Conservation (phyloP, 2,797 vertebrate species). For the Chrosomus eos region DNA sequence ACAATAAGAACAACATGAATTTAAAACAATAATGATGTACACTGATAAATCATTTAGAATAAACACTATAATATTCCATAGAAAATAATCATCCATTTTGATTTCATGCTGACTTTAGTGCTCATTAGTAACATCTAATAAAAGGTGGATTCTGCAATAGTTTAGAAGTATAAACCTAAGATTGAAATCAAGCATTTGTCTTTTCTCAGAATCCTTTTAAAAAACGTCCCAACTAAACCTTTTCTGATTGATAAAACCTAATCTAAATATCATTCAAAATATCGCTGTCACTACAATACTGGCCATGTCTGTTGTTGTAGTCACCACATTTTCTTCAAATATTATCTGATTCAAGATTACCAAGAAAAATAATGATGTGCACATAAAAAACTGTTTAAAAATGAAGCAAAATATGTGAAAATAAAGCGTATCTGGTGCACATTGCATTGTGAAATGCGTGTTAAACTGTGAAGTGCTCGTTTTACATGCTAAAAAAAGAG, state of each 20-base stretch:
- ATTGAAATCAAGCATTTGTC: neutral
- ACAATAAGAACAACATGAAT: neutral
- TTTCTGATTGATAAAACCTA: neutral
- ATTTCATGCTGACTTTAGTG: no score
- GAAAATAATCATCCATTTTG: no score
- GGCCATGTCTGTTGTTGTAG: conserved; percentile 15
- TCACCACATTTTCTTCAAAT: neutral
- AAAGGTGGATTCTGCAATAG: neutral
- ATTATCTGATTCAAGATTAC: no score
- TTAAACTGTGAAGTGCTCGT: neutral
- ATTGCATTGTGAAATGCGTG: neutral
- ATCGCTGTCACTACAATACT: neutral
- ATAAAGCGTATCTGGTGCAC: neutral
- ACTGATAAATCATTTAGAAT: neutral
- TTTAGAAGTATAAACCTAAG: neutral
- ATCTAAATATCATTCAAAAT: conserved; percentile 2
- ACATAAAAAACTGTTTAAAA: neutral
- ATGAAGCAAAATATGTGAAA: no score
- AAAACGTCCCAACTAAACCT: neutral
- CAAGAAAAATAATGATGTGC: no score
- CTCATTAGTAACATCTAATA: no score
- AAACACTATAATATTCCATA: no score
- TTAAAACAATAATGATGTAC: neutral
- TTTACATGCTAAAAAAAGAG: neutral
- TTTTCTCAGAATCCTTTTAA: neutral